phyloP scores from a whole-genome alignment of 1,140 invertebrate genomes.

The Neodiprion fabricii region DNA sequence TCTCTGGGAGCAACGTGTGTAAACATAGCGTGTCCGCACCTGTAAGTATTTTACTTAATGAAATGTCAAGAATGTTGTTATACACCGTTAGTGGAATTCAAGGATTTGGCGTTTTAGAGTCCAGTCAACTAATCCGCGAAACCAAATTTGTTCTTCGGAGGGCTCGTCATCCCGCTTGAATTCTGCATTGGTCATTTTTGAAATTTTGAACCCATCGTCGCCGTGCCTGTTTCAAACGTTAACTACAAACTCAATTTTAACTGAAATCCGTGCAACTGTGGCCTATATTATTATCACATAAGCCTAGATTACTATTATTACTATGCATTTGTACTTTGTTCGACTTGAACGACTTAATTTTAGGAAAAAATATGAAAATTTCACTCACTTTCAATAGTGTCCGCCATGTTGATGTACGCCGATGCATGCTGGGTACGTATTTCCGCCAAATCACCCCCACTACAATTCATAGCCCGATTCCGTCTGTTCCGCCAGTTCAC shows the following conservation, averaged over 20 bases:
- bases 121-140: constrained; percentile 38
- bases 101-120: not conserved
- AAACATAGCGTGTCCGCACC: not conserved
- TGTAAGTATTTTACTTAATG: not conserved
- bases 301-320: not conserved
- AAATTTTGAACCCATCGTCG: constrained; percentile 58
- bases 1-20: not conserved
- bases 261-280: not conserved
- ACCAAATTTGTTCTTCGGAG: constrained; percentile 48
- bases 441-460: constrained; percentile 39
- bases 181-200: constrained; percentile 58
- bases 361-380: constrained; percentile 42
- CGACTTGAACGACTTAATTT: constrained; percentile 34
- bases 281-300: not conserved
- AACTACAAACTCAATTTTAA: constrained; percentile 15
- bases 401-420: constrained; percentile 75
- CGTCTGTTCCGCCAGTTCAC: constrained; percentile 4
- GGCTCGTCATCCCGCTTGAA: constrained; percentile 49
- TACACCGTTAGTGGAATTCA: not conserved
- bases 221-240: constrained; percentile 45
- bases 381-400: constrained; percentile 77
- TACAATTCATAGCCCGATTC: constrained; percentile 1
- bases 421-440: constrained; percentile 52
- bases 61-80: not conserved
- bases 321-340: constrained; percentile 9